Percentiles rank a stretch among this genome's conserved stretches.
Conservation (phyloP, 2,797 vertebrate genomes). For the Hyperoplus lanceolatus region DNA sequence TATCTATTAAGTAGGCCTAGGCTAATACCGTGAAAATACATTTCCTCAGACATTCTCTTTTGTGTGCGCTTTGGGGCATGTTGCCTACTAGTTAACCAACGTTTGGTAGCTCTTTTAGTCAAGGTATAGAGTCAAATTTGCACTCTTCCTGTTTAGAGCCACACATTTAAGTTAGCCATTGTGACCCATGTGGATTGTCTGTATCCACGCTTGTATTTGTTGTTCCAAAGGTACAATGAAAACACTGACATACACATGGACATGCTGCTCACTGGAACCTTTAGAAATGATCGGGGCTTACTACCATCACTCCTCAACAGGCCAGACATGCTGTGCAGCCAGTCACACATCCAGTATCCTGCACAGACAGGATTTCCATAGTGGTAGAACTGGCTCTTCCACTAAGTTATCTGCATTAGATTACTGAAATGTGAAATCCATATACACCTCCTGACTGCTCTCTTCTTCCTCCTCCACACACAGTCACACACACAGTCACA, state of each 20-base stretch:
- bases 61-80: not conserved
- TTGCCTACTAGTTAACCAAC: not conserved
- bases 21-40: not conserved
- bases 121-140: too few species aligned
- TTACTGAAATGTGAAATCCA: slow-evolving; percentile 3
- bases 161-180: not conserved
- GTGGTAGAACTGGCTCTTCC: slow-evolving; percentile 55
- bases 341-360: slow-evolving; percentile 17
- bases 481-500: not conserved
- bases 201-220: not conserved
- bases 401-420: not conserved
- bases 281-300: not conserved
- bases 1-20: not conserved
- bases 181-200: not conserved
- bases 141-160: too few species aligned
- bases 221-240: not conserved
- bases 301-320: not conserved
- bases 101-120: too few species aligned
- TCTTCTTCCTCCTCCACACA: not conserved
- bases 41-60: not conserved
- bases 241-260: not conserved
- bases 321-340: not conserved
- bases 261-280: not conserved
- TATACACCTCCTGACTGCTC: not conserved
- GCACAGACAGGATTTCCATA: slow-evolving; percentile 35